Evolutionary conservation across 2,113 vertebrate species (phyloP), one percentile per base, ranked within the genome.

Genomic region (Cisticola juncidis): DNA sequence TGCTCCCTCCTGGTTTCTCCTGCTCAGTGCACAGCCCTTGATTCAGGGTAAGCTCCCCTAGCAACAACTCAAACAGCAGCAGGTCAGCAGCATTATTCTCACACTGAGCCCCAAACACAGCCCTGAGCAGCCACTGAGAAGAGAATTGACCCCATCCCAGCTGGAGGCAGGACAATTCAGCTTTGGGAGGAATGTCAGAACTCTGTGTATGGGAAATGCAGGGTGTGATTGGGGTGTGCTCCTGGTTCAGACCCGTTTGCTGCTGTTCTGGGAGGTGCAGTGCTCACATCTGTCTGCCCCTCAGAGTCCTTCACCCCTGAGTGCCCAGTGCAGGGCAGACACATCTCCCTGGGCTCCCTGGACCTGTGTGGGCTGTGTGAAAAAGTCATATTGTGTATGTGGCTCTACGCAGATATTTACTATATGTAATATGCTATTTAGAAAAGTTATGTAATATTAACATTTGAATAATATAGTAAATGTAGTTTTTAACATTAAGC

Each of bases 121-220:
- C 62, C 12, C 70, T 61, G 54, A 23, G 8, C 87, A 76, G 40
- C n/a, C 20, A 4, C 62, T 42, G 79, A 28, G 78, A n/a, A 14
- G 60, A 48, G 33, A 42, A 36, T 62, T 6, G 19, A 28, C 71
- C 33, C 47, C 12, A 61, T 36, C 62, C 18, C 48, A 36, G 35
- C 62, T 48, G 48, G 33, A 69, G 48, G 24, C 40, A 56, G 87
- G 20, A 18, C 20, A 60, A 0, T 44, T 47, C 44, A 71, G 40
- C 57, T 68, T 35, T 4, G 48, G 90, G n/a, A 83, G 62, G 35
- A 22, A 25, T 17, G 28, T 26, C 64, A 47, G 60, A 24, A 9
- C 1, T 0, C 14, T 0, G 0, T 0, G 0, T 4, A 2, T 21
- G 16, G 54, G 72, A 65, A 61, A 60, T 16, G 2, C 0, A 3